phyloP scores from a whole-genome alignment of 2,888 invertebrate genomes.

The Dynastes maya region DNA sequence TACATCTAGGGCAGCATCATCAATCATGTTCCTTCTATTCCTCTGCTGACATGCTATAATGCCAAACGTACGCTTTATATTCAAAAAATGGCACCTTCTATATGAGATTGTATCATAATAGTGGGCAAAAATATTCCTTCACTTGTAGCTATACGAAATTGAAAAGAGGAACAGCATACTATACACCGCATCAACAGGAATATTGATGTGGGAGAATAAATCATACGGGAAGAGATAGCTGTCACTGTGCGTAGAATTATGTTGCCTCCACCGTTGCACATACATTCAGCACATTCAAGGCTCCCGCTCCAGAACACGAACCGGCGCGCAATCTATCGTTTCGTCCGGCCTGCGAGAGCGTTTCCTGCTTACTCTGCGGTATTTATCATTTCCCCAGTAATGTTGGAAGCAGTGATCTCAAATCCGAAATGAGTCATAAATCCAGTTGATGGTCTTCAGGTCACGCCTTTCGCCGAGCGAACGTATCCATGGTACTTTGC shows the following conservation, averaged over 20 bases:
- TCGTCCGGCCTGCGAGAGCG: slow-evolving; percentile 56
- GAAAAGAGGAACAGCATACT: background rate
- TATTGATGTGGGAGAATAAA: background rate
- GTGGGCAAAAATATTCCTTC: too few species aligned
- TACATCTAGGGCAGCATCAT: too few species aligned
- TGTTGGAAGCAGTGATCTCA: slow-evolving; percentile 55
- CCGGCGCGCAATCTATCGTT: slow-evolving; percentile 49
- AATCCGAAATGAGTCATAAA: slow-evolving; percentile 58
- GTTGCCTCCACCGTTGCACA: background rate
- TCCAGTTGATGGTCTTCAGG: slow-evolving; percentile 56
- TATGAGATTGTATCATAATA: too few species aligned
- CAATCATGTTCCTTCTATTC: too few species aligned
- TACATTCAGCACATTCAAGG: slow-evolving; percentile 5
- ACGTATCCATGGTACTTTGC: slow-evolving; percentile 6
- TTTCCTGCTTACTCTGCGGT: slow-evolving; percentile 60
- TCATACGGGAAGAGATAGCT: background rate
- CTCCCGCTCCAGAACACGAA: slow-evolving; percentile 1
- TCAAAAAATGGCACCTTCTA: too few species aligned
- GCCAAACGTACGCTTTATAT: too few species aligned
- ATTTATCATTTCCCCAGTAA: slow-evolving; percentile 60
- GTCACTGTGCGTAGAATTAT: background rate
- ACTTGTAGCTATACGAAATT: too few species aligned
- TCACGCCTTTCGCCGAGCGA: slow-evolving; percentile 48
- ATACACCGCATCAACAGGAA: background rate
- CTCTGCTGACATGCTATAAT: too few species aligned